Conservation (phyloP, 1,140 invertebrate genomes). For the Ctenoplectra terminalis region DNA sequence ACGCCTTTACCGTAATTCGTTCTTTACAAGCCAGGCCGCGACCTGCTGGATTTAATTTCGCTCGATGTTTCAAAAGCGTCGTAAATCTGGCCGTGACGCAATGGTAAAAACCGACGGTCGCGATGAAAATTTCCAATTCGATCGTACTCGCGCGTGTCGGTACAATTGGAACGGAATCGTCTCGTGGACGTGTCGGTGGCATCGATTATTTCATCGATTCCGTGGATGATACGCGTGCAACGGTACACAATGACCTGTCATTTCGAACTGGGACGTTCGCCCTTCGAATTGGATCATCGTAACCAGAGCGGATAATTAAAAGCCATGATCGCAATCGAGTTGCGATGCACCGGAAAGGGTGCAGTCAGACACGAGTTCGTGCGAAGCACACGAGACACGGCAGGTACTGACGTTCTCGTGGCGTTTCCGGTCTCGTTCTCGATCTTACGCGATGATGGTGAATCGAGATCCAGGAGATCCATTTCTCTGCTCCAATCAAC, state of each 20-base stretch:
- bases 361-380: not conserved
- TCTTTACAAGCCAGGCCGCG: not conserved
- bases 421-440: not conserved
- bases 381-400: too few species aligned
- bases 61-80: slow-evolving; percentile 14
- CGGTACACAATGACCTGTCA: not conserved
- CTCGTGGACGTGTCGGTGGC: not conserved
- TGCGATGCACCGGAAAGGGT: not conserved
- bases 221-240: not conserved
- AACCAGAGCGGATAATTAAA: slow-evolving; percentile 34
- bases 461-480: too few species aligned
- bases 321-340: slow-evolving; percentile 13
- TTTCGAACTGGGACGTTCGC: not conserved
- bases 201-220: slow-evolving; percentile 16
- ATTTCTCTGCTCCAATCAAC: not conserved
- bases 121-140: not conserved
- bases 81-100: slow-evolving; percentile 5
- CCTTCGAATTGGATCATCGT: slow-evolving; percentile 23
- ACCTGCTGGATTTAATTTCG: slow-evolving; percentile 33
- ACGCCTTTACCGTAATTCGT: slow-evolving; percentile 22
- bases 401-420: not conserved
- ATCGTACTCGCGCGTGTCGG: not conserved
- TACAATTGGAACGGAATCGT: not conserved
- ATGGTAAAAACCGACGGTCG: not conserved
- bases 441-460: not conserved